A percentile compares a stretch with the other conserved stretches of the same genome.
phyloP scores from a whole-genome alignment of 35 echinoderm and acorn worm genomes.

The Strongylocentrotus purpuratus region DNA sequence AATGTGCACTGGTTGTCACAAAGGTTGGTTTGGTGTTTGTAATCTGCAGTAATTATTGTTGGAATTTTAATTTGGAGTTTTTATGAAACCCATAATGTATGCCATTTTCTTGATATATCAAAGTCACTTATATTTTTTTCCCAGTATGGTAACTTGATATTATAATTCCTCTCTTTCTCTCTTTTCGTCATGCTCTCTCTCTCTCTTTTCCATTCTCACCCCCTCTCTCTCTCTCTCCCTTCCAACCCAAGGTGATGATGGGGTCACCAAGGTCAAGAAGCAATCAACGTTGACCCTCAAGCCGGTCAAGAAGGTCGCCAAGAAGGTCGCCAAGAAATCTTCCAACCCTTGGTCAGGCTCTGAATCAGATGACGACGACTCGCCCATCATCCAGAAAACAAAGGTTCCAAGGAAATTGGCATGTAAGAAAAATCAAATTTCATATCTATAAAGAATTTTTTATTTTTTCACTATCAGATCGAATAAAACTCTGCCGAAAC shows the following conservation, averaged over 20 bases:
- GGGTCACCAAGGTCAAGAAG: conserved; percentile 20
- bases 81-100: too few species aligned
- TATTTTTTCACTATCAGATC: neutral
- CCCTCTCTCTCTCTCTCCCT: neutral
- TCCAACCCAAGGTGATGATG: neutral
- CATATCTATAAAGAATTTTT: neutral
- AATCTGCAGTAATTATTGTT: too few species aligned
- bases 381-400: neutral
- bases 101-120: too few species aligned
- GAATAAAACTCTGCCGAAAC: too few species aligned
- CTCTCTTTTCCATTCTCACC: too few species aligned
- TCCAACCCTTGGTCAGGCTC: conserved; percentile 9
- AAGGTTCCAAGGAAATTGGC: neutral
- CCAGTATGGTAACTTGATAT: too few species aligned
- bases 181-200: too few species aligned
- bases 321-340: conserved; percentile 2
- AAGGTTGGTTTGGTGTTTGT: too few species aligned
- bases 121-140: too few species aligned
- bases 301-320: neutral
- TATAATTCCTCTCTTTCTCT: too few species aligned
- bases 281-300: conserved; percentile 17
- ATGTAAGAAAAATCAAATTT: neutral
- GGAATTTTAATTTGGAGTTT: too few species aligned
- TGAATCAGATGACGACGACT: neutral
- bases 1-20: too few species aligned